phyloP scores from a whole-genome alignment of 1,140 invertebrate genomes.

The Drosophila suzukii region DNA sequence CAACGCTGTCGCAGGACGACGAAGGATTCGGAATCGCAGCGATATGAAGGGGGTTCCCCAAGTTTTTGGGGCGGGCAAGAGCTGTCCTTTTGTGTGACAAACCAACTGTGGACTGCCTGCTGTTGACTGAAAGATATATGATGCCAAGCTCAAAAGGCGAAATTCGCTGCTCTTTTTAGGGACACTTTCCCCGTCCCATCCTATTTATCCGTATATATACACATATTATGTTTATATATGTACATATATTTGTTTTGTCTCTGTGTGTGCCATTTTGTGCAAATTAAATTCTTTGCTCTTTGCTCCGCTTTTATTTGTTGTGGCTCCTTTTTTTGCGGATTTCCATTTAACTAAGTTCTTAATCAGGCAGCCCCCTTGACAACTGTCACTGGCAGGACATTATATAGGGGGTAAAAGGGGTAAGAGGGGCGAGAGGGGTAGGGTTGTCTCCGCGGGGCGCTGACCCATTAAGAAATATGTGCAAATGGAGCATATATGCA shows the following conservation, averaged over 20 bases:
- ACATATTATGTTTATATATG: not conserved
- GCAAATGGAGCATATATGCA: conserved; percentile 37
- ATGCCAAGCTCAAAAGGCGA: conserved; percentile 48
- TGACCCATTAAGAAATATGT: conserved; percentile 43
- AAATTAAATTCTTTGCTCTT: conserved; percentile 55
- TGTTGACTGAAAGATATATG: conserved; percentile 58
- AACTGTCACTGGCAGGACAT: conserved; percentile 47
- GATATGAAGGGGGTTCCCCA: conserved; percentile 1
- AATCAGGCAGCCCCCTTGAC: conserved; percentile 54
- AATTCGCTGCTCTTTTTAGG: conserved; percentile 48
- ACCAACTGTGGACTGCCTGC: conserved; percentile 48
- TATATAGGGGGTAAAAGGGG: not conserved
- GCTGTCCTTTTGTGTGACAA: conserved; percentile 55
- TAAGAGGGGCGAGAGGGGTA: too few species aligned
- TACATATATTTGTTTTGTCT: conserved; percentile 39
- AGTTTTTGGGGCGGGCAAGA: conserved; percentile 11
- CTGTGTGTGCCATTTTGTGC: conserved; percentile 37
- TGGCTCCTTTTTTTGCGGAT: conserved; percentile 26
- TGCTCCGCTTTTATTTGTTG: conserved; percentile 39
- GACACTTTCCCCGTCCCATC: conserved; percentile 5
- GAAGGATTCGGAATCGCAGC: not conserved
- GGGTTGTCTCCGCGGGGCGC: conserved; percentile 3
- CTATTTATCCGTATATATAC: not conserved
- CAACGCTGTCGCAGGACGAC: conserved; percentile 46
- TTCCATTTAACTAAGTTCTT: conserved; percentile 64